Conservation (phyloP, 2,113 vertebrate genomes). For the Pimephales promelas region DNA sequence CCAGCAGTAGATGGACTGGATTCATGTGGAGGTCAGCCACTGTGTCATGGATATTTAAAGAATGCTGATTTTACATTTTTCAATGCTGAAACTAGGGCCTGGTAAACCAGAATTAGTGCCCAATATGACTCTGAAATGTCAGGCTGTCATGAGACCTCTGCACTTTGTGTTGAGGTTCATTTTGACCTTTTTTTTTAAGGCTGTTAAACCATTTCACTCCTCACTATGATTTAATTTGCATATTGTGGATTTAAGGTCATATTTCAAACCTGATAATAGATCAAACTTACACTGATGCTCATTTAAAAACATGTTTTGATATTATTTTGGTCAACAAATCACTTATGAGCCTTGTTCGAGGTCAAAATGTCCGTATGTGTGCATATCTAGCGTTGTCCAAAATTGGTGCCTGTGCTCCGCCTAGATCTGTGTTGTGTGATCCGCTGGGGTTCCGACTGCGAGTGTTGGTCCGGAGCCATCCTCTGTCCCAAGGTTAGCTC, state of each 20-base stretch:
- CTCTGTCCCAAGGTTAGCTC: conserved; percentile 71
- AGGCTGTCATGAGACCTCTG: conserved; percentile 53
- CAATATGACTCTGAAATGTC: conserved; percentile 73
- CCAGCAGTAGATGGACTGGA: background rate
- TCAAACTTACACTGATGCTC: background rate
- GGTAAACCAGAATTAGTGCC: conserved; percentile 59
- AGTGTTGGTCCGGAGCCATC: conserved; percentile 54
- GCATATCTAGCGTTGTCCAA: background rate
- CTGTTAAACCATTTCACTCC: background rate
- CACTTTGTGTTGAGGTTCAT: background rate
- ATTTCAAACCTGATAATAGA: background rate
- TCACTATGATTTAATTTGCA: no score
- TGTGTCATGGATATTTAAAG: conserved; percentile 70
- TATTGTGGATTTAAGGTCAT: background rate
- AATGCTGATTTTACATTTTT: conserved; percentile 70
- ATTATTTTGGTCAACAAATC: background rate
- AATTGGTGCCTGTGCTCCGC: background rate
- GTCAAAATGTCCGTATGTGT: no score
- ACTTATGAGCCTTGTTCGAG: no score
- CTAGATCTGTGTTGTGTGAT: conserved; percentile 39
- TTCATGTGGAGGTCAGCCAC: conserved; percentile 56
- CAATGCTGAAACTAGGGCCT: conserved; percentile 60
- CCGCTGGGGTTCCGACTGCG: conserved; percentile 50
- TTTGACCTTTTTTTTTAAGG: background rate
- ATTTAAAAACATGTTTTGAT: background rate